Percentiles rank a stretch among this genome's conserved stretches.
These are phyloP conservation scores for Athalia rosae DNA, from an alignment of 2,888 invertebrate genomes.

Conservation along the genomic window DNA sequence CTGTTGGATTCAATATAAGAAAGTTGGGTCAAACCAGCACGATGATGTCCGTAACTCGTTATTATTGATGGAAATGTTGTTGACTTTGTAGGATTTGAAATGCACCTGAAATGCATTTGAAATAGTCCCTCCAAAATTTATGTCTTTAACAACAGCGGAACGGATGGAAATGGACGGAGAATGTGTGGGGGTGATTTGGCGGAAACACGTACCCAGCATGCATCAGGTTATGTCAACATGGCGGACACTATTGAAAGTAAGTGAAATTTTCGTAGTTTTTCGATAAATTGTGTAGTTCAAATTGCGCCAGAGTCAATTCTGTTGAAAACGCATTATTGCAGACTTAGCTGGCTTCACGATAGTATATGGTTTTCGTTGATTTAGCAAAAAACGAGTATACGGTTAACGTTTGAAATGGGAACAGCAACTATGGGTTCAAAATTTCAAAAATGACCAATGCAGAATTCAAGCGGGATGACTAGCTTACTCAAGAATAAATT, in stretches of 20 bases:
- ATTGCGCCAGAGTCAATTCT: conserved; percentile 47
- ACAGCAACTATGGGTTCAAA: conserved; percentile 66
- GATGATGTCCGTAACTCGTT: neutral
- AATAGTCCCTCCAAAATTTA: conserved; percentile 41
- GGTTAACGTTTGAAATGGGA: conserved; percentile 60
- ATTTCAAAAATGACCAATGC: conserved; percentile 72
- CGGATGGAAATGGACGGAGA: conserved; percentile 43
- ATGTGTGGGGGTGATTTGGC: conserved; percentile 52
- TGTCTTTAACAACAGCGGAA: conserved; percentile 27
- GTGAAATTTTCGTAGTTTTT: conserved; percentile 76
- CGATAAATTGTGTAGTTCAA: conserved; percentile 56
- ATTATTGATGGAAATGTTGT: neutral
- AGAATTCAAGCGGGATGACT: conserved; percentile 69
- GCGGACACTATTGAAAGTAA: conserved; percentile 88
- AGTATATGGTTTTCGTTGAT: conserved; percentile 37
- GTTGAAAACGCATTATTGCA: conserved; percentile 4
- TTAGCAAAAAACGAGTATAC: conserved; percentile 43
- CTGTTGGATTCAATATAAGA: too few relatives aligned
- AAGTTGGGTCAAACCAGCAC: too few relatives aligned
- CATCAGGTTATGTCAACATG: conserved; percentile 81
- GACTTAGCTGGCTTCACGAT: conserved; percentile 43
- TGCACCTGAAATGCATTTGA: neutral
- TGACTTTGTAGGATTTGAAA: conserved; percentile 29
- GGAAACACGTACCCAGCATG: conserved; percentile 68
- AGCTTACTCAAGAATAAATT: conserved; percentile 52